Conservation (phyloP, 2,113 vertebrate species). For the Anhinga anhinga region DNA sequence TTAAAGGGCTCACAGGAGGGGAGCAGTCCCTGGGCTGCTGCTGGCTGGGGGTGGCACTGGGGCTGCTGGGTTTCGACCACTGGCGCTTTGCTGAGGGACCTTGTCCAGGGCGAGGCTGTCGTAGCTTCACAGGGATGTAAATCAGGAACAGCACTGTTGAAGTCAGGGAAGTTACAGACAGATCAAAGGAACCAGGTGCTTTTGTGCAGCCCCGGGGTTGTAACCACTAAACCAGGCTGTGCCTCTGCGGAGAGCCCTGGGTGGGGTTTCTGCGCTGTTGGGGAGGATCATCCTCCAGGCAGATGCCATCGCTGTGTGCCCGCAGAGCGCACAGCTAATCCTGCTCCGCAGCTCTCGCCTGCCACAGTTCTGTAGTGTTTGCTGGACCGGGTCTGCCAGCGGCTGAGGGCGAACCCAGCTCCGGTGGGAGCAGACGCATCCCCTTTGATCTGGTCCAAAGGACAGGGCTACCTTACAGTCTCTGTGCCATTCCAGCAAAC, state of each 20-base stretch:
- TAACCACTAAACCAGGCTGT: rapidly evolving
- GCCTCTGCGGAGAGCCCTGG: rapidly evolving
- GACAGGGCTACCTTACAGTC: neutral
- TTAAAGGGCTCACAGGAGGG: neutral
- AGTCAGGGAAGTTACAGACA: neutral
- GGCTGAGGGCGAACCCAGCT: neutral
- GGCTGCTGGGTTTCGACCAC: neutral
- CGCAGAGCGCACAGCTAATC: neutral
- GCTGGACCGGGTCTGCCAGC: neutral
- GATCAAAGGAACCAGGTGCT: neutral
- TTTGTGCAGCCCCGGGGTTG: neutral
- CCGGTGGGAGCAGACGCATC: neutral
- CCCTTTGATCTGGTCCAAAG: neutral
- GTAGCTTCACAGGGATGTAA: rapidly evolving
- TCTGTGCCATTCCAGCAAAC: neutral
- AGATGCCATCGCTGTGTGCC: rapidly evolving
- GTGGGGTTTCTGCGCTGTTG: neutral
- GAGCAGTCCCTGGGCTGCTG: neutral
- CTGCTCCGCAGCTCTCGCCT: rapidly evolving
- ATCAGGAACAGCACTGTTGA: neutral
- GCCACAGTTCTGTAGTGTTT: rapidly evolving
- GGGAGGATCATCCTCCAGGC: neutral
- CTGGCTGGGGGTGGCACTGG: neutral
- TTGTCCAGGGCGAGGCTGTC: neutral
- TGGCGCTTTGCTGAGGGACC: neutral